Conservation (phyloP, 2,797 vertebrate genomes). For the Gymnodraco acuticeps region DNA sequence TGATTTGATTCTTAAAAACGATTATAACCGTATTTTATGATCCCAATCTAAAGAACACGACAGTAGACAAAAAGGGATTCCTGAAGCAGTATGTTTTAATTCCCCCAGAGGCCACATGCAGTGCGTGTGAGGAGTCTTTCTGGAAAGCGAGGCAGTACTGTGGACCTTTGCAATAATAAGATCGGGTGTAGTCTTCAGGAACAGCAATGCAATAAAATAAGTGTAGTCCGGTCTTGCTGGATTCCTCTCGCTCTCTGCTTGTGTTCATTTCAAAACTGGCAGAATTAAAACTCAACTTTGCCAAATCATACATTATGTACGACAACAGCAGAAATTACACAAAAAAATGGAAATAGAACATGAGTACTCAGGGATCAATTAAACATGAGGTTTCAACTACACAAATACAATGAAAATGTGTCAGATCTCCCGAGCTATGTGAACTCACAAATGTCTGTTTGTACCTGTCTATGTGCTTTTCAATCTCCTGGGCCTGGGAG, state of each 20-base stretch:
- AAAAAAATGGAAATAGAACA: conserved; percentile 33
- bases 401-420: conserved; percentile 28
- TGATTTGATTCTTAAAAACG: background rate
- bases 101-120: conserved; percentile 1
- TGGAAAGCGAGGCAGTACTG: conserved; percentile 12
- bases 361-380: conserved; percentile 24
- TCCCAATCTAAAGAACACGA: background rate
- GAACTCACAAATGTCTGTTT: conserved; percentile 17
- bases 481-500: conserved; percentile 67
- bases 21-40: background rate
- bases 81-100: background rate
- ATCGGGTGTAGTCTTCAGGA: conserved; percentile 8
- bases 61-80: too few species aligned
- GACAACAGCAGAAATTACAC: conserved; percentile 21
- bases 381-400: conserved; percentile 15
- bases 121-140: background rate
- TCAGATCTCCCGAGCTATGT: conserved; percentile 25
- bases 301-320: conserved; percentile 26
- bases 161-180: conserved; percentile 29
- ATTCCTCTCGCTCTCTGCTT: conserved; percentile 4
- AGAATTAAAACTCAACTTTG: conserved; percentile 20
- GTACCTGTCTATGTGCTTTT: conserved; percentile 71
- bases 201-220: conserved; percentile 31
- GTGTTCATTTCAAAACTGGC: background rate
- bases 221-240: background rate